A percentile compares a stretch with the other conserved stretches of the same genome.
These are phyloP conservation scores for Chlorodrepanis virens DNA, from an alignment of 2,113 vertebrate species.

Conservation along the genomic window DNA sequence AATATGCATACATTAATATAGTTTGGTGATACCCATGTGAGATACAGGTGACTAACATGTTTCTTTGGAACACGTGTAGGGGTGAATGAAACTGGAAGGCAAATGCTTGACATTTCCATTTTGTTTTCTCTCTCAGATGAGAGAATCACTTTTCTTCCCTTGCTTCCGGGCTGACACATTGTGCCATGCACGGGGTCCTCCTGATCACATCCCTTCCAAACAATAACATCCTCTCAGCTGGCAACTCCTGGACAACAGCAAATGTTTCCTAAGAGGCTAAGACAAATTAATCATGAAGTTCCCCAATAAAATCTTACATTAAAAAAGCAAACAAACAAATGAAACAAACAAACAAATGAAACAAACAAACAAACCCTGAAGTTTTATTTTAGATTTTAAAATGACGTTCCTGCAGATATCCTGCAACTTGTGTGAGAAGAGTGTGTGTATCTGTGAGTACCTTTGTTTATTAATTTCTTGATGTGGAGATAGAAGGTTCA, in stretches of 20 bases:
- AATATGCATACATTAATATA: neutral
- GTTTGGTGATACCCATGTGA: neutral
- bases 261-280: neutral
- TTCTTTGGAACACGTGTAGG: neutral
- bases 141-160: slow-evolving; percentile 53
- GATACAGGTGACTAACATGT: neutral
- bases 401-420: neutral
- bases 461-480: neutral
- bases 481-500: neutral
- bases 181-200: neutral
- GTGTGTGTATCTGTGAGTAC: neutral
- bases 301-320: neutral
- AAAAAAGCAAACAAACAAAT: neutral
- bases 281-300: neutral
- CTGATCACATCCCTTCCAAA: slow-evolving; percentile 49
- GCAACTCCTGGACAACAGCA: slow-evolving; percentile 13
- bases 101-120: neutral
- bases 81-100: neutral
- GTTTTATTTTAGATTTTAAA: neutral
- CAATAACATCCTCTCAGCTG: slow-evolving; percentile 71
- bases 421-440: neutral
- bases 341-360: neutral
- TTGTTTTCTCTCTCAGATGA: slow-evolving; percentile 20
- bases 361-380: neutral
- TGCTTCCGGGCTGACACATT: slow-evolving; percentile 39